These are phyloP conservation scores for Thyatira batis DNA, from an alignment of 2,888 invertebrate species.

Conservation along the genomic window DNA sequence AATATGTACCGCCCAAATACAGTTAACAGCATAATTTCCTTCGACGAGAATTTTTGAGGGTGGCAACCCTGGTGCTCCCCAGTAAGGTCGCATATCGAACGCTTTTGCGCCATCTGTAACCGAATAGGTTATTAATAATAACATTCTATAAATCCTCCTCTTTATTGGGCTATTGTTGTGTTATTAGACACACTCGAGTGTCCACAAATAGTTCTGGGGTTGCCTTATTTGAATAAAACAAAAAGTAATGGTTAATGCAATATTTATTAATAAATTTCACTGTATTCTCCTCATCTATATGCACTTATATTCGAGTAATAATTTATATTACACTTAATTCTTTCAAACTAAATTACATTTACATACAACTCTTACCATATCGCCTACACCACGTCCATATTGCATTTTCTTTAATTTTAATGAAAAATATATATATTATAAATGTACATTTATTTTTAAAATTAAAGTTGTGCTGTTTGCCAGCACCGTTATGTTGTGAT, in stretches of 20 bases:
- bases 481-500: conserved; percentile 35
- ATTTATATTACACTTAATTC: conserved; percentile 77
- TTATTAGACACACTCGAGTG: conserved; percentile 57
- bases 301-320: conserved; percentile 75
- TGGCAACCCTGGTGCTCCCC: conserved; percentile 32
- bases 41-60: conserved; percentile 37
- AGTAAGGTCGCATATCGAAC: conserved; percentile 38
- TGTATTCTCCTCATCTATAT: conserved; percentile 78
- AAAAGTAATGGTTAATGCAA: conserved; percentile 73
- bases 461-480: conserved; percentile 47
- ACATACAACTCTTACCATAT: conserved; percentile 56
- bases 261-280: conserved; percentile 82
- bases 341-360: conserved; percentile 57
- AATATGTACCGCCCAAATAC: conserved; percentile 73
- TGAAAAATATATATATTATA: conserved; percentile 67
- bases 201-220: conserved; percentile 45
- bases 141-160: conserved; percentile 44
- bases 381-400: conserved; percentile 67
- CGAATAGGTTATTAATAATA: conserved; percentile 44
- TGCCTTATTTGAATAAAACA: conserved; percentile 33
- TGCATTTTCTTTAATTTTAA: conserved; percentile 63
- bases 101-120: conserved; percentile 35
- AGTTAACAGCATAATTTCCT: conserved; percentile 64
- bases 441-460: conserved; percentile 45
- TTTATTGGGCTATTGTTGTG: conserved; percentile 56